Percentiles rank a stretch among this genome's conserved stretches.
Evolutionary conservation across 1,140 invertebrate species (phyloP).

Genomic region (Caenorhabditis tropicalis): DNA sequence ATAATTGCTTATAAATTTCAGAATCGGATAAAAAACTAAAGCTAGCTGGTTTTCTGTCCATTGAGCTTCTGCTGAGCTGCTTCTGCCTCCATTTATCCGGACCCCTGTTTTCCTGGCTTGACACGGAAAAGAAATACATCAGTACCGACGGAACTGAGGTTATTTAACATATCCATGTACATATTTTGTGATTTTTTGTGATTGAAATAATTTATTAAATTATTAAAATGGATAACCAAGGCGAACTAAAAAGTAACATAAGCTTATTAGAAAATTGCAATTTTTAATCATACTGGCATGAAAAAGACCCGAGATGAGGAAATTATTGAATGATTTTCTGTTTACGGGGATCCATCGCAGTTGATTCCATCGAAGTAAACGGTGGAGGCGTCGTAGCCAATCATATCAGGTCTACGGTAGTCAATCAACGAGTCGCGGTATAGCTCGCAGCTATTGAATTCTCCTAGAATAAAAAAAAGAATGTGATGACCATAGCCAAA

Average conservation of each 20-base stretch:
- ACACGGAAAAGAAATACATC: background rate
- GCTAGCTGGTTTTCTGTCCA: background rate
- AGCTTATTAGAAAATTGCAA: too few relatives aligned
- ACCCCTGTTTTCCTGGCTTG: background rate
- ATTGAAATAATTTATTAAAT: background rate
- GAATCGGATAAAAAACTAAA: background rate
- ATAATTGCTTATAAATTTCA: background rate
- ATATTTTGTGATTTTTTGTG: background rate
- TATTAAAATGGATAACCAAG: background rate
- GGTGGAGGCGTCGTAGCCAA: conserved; percentile 63
- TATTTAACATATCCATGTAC: background rate
- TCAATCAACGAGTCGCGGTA: conserved; percentile 69
- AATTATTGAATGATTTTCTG: background rate
- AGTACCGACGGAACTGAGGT: conserved; percentile 6
- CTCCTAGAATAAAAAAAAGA: background rate
- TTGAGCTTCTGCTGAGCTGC: background rate
- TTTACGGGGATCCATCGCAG: conserved; percentile 57
- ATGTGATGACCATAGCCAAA: background rate
- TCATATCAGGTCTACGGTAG: conserved; percentile 67
- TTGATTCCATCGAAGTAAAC: conserved; percentile 71
- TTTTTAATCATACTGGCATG: conserved; percentile 25
- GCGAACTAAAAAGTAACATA: background rate
- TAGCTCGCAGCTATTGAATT: conserved; percentile 65
- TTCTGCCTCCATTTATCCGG: background rate
- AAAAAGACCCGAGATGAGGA: background rate